Base-by-base conservation (phyloP, 2,888 invertebrate species). In the Thyatira batis region DNA sequence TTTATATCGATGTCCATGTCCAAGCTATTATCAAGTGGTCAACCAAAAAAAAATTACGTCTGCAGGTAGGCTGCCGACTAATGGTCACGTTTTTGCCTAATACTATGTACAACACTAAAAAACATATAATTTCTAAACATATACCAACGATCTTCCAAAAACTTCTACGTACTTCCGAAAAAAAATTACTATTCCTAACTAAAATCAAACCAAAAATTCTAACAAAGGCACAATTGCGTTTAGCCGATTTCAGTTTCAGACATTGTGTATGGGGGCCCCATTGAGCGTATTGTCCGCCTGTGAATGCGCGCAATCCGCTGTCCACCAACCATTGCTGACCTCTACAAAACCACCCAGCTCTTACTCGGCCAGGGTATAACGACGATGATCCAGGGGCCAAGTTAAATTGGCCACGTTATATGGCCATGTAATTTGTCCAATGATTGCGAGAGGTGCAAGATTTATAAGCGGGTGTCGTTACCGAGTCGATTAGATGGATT, bases 391-490 rank as follows among this genome's bases (percentile, higher is more conserved):
- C 53, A 53, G 30, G 33, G 63, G 25, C 61, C 68, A 45, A 8
- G 17, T 23, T 44, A 51, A 3, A 53, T 43, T 69, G 70, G 68
- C 49, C 57, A 20, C 4, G 51, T 45, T 51, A 54, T 50, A 57
- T 61, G 61, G 63, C 58, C 62, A 65, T 73, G 73, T 78, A 77
- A 80, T 81, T 79, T 73, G 78, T 71, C 64, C 69, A 67, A 73
- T 75, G 71, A 76, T 76, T 70, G 73, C 60, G 64, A 72, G 69
- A 54, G 73, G 71, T 68, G 61, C 62, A 69, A 77, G 77, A 80
- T 79, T 79, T 79, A 76, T 78, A 63, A 69, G 64, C 53, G 51
- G 58, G 48, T 50, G 57, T 53, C 49, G 52, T 49, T 57, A 51
- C 45, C 45, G 54, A 39, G 13, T 54, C 52, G 51, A 60, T 55